Conservation (phyloP, 2,888 invertebrate species). For the Sphaerophoria taeniata region DNA sequence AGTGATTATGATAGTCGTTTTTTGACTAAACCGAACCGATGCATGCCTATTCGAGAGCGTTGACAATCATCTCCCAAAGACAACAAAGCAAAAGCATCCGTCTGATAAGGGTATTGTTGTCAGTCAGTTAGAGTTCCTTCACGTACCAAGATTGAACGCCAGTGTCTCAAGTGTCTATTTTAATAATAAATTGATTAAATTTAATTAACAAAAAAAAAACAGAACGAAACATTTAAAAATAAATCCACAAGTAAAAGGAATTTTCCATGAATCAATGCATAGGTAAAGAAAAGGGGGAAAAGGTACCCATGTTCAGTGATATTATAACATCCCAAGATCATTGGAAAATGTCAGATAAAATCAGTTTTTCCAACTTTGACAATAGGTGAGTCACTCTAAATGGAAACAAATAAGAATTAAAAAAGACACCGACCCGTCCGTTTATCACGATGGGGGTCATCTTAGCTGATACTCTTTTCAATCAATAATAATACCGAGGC, state of each 20-base stretch:
- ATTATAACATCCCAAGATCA: neutral
- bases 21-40: slow-evolving; percentile 10
- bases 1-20: slow-evolving; percentile 17
- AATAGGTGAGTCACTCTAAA: slow-evolving; percentile 63
- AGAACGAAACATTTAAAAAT: neutral
- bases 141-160: slow-evolving; percentile 6
- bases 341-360: slow-evolving; percentile 62
- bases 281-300: neutral
- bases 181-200: neutral
- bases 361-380: slow-evolving; percentile 56
- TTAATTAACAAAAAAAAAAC: neutral
- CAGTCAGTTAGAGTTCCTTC: slow-evolving; percentile 38
- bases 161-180: slow-evolving; percentile 2
- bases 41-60: slow-evolving; percentile 23
- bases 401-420: neutral
- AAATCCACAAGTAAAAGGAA: neutral
- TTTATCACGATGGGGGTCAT: slow-evolving; percentile 34
- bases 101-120: slow-evolving; percentile 62
- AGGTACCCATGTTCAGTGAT: neutral
- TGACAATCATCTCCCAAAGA: slow-evolving; percentile 48
- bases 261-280: neutral
- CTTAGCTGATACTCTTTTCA: slow-evolving; percentile 31
- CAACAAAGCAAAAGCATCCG: slow-evolving; percentile 54
- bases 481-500: slow-evolving; percentile 45
- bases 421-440: slow-evolving; percentile 1